phyloP scores from a whole-genome alignment of 1,140 invertebrate species.

The Dendroctonus valens region DNA sequence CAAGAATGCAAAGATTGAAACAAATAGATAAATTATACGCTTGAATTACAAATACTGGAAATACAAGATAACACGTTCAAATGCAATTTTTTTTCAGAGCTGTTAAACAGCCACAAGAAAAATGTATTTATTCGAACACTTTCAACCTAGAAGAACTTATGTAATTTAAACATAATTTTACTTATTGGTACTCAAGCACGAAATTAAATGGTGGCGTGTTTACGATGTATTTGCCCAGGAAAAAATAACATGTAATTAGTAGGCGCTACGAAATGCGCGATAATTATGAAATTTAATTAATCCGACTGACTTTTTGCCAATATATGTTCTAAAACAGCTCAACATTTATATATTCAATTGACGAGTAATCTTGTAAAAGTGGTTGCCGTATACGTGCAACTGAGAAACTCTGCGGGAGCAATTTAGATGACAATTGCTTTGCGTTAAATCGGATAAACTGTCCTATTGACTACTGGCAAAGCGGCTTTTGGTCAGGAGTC shows the following conservation, averaged over 20 bases:
- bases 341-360: neutral
- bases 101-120: neutral
- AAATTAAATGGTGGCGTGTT: slow-evolving; percentile 2
- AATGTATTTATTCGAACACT: neutral
- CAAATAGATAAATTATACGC: too few relatives aligned
- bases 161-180: neutral
- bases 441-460: too few relatives aligned
- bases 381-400: too few relatives aligned
- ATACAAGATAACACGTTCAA: too few relatives aligned
- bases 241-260: neutral
- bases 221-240: neutral
- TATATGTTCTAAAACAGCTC: neutral
- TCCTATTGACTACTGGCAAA: too few relatives aligned
- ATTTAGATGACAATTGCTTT: too few relatives aligned
- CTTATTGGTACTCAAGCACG: neutral
- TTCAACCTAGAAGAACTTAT: neutral
- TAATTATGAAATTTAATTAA: slow-evolving; percentile 1
- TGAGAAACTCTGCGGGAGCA: too few relatives aligned
- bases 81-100: neutral
- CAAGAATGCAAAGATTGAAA: too few relatives aligned
- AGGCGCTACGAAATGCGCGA: neutral
- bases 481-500: too few relatives aligned
- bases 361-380: too few relatives aligned
- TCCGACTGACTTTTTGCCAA: neutral
- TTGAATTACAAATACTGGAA: too few relatives aligned